phyloP scores from a whole-genome alignment of 2,113 vertebrate species.

The Istiophorus platypterus region DNA sequence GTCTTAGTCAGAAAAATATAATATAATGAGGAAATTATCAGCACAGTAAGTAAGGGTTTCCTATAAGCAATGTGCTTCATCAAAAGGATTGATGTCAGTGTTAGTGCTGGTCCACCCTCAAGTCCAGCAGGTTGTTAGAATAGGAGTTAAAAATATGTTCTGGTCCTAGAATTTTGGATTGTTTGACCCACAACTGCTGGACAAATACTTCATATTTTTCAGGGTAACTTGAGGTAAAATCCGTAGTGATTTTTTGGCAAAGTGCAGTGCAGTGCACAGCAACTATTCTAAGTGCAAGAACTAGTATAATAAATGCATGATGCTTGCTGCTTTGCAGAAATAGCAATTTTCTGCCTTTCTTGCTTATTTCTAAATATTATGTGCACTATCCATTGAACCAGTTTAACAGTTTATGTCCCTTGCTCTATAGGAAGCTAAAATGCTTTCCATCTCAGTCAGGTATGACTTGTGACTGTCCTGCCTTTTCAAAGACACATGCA shows the following conservation, averaged over 20 bases:
- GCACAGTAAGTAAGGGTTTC: conserved; percentile 6
- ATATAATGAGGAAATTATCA: conserved; percentile 27
- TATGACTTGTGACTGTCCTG: conserved; percentile 58
- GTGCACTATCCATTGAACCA: not conserved
- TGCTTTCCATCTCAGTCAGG: conserved; percentile 42
- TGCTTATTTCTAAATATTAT: not conserved
- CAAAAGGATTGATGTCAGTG: conserved; percentile 23
- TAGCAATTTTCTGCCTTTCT: not conserved
- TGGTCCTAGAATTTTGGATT: conserved; percentile 26
- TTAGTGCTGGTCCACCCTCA: not conserved
- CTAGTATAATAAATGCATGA: not conserved
- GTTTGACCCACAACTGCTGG: conserved; percentile 44
- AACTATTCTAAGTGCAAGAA: not conserved
- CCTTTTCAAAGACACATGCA: conserved; percentile 60
- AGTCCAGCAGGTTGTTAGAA: conserved; percentile 32
- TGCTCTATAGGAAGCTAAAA: not conserved
- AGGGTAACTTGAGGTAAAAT: conserved; percentile 57
- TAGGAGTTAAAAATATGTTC: conserved; percentile 29
- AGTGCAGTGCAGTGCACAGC: conserved; percentile 1
- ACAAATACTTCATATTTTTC: conserved; percentile 48
- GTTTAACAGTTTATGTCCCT: conserved; percentile 2
- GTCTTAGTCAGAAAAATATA: conserved; percentile 7
- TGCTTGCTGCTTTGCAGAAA: not conserved
- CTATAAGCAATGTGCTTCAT: conserved; percentile 11
- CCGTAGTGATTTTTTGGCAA: conserved; percentile 43